A percentile compares a stretch with the other conserved stretches of the same genome.
These are phyloP conservation scores for Campylorhamphus procurvoides DNA, from an alignment of 2,113 vertebrate species.

Conservation along the genomic window DNA sequence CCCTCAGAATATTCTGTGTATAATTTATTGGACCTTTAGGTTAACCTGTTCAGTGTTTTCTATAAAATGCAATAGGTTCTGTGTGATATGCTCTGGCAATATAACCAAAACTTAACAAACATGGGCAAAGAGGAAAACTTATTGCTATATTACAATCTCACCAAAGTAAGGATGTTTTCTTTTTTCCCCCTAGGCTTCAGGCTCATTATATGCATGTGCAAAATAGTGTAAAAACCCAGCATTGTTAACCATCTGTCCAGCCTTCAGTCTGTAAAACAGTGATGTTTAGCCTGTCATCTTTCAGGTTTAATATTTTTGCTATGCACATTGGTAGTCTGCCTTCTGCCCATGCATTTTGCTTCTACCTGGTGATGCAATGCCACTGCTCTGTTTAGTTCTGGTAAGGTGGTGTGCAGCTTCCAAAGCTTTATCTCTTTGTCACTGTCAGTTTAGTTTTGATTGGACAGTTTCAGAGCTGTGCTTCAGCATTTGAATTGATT, in stretches of 20 bases:
- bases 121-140: background rate
- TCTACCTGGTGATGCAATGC: background rate
- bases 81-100: background rate
- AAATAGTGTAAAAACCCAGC: background rate
- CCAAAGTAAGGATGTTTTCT: background rate
- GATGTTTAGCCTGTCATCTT: background rate
- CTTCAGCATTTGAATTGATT: background rate
- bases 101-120: background rate
- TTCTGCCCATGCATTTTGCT: background rate
- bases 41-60: background rate
- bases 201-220: accelerated
- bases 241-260: background rate
- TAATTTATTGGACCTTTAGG: background rate
- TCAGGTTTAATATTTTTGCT: background rate
- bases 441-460: background rate
- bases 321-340: background rate
- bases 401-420: background rate
- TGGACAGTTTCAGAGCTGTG: background rate
- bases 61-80: background rate
- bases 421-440: background rate
- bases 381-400: background rate
- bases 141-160: background rate
- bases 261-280: background rate
- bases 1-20: background rate
- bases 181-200: background rate